Evolutionary conservation across 2,888 invertebrate species (phyloP).

Genomic region (Acleris emargana): DNA sequence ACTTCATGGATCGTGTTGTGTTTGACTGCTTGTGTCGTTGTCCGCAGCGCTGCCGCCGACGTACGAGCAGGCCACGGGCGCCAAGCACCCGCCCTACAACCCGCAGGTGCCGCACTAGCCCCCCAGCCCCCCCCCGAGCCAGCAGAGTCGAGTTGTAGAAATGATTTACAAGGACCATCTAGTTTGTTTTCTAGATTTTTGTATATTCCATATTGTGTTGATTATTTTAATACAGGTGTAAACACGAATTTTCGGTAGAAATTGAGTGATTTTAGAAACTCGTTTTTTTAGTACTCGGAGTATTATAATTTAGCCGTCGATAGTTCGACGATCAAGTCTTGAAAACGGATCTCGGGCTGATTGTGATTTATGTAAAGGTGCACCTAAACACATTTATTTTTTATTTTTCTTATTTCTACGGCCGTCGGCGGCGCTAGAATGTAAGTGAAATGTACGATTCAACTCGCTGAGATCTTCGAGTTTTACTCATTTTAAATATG

Average conservation of each 20-base stretch:
- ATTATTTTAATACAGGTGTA: neutral
- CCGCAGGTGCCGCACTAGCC: conserved; percentile 37
- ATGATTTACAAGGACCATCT: conserved; percentile 2
- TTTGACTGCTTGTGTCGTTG: neutral
- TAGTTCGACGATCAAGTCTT: neutral
- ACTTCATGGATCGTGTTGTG: neutral
- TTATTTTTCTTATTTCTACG: no score
- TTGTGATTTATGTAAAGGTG: neutral
- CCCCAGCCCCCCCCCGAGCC: no score
- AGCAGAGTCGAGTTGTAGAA: no score
- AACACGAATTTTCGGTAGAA: neutral
- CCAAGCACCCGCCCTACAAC: conserved; percentile 52
- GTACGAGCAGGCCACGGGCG: conserved; percentile 64
- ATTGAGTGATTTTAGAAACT: neutral
- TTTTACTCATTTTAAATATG: no score
- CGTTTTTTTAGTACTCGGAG: neutral
- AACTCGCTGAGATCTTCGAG: no score
- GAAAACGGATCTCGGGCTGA: neutral
- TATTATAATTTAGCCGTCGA: neutral
- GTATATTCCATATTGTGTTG: neutral
- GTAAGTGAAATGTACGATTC: no score
- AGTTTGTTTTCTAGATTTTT: neutral
- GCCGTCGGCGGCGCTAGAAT: no score
- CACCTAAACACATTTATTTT: neutral
- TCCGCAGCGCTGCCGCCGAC: conserved; percentile 65